These are phyloP conservation scores for Xyrauchen texanus DNA, from an alignment of 2,113 vertebrate genomes.

Conservation along the genomic window DNA sequence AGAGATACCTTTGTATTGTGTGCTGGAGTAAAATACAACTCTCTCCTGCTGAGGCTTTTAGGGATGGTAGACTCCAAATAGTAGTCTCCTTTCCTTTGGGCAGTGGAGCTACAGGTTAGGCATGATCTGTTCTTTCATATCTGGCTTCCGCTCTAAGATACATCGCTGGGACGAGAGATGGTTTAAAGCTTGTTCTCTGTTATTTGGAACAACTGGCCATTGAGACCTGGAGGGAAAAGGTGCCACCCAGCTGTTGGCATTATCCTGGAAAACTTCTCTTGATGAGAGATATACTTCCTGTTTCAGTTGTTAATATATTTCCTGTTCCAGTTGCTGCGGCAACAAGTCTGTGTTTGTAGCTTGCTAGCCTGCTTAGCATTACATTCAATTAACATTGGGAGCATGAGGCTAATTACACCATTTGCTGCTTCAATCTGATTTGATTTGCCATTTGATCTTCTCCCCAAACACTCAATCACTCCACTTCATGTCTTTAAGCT, in stretches of 20 bases:
- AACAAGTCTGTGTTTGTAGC: too few relatives aligned
- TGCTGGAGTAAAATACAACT: background rate
- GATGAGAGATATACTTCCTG: too few relatives aligned
- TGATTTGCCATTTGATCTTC: background rate
- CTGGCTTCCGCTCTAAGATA: slow-evolving; percentile 2
- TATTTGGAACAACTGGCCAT: slow-evolving; percentile 1
- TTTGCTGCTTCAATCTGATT: background rate
- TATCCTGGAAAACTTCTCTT: slow-evolving; percentile 9
- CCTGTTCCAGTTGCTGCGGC: too few relatives aligned
- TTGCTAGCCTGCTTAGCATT: background rate
- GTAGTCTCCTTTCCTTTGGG: slow-evolving; percentile 7
- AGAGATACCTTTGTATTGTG: background rate
- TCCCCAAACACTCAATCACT: background rate
- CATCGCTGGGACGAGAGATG: background rate
- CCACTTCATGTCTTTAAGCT: background rate
- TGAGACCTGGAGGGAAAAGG: slow-evolving; percentile 10
- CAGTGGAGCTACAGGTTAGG: background rate
- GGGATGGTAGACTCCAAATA: background rate
- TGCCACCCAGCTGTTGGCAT: slow-evolving; percentile 26
- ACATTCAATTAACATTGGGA: background rate
- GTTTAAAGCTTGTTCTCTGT: slow-evolving; percentile 23
- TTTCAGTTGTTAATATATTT: too few relatives aligned
- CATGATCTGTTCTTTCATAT: slow-evolving; percentile 27
- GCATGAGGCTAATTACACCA: background rate
- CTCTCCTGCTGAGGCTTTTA: background rate